Conservation (phyloP, 2,888 invertebrate species). For the Drosophila mayaguana region DNA sequence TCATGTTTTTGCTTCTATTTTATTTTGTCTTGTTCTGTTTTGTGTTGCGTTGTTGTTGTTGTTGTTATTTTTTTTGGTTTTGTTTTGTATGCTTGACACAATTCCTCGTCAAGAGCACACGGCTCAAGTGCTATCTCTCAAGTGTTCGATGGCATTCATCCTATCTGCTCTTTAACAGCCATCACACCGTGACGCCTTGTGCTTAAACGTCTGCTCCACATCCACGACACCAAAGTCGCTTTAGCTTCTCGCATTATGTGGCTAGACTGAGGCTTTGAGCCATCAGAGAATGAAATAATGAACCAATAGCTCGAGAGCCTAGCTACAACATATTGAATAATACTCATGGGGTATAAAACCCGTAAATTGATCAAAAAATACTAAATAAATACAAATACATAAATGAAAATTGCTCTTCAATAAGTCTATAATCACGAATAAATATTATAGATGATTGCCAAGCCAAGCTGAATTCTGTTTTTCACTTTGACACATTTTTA, state of each 20-base stretch:
- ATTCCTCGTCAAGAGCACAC: constrained; percentile 65
- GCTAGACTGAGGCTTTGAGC: constrained; percentile 2
- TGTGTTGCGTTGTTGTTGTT: constrained; percentile 7
- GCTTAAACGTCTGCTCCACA: constrained; percentile 3
- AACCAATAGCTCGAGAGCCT: neutral
- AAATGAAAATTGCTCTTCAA: neutral
- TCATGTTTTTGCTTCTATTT: constrained; percentile 26
- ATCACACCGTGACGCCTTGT: constrained; percentile 14
- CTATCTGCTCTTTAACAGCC: constrained; percentile 72
- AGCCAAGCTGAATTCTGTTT: neutral
- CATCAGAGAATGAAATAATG: neutral
- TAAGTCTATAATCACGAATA: neutral
- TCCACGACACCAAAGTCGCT: neutral
- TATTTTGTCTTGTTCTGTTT: constrained; percentile 27
- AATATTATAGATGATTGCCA: neutral
- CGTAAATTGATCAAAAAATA: neutral
- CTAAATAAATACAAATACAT: neutral
- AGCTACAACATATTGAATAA: neutral
- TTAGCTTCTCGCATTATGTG: constrained; percentile 5
- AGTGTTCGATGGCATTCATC: constrained; percentile 73
- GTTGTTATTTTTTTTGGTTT: constrained; percentile 26
- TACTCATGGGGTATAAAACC: neutral
- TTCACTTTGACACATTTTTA: neutral
- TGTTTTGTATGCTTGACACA: constrained; percentile 75
- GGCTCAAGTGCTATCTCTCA: constrained; percentile 55